Evolutionary conservation across 2,888 invertebrate genomes (phyloP).

Genomic region (Pyrocoelia pectoralis): DNA sequence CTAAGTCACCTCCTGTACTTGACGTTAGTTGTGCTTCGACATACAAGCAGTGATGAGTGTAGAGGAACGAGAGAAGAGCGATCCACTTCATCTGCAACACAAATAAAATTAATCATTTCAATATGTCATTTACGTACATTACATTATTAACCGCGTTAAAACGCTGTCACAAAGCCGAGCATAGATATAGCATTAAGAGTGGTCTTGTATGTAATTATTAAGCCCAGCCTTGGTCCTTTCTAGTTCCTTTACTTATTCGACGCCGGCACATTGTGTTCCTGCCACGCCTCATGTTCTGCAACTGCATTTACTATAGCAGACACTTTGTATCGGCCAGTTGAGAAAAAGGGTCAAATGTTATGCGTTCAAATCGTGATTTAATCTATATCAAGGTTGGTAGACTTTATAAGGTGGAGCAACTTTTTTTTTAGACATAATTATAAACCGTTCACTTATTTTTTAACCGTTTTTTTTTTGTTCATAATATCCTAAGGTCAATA

Average conservation of each 20-base stretch:
- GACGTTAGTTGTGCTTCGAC: conserved; percentile 66
- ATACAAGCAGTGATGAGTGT: too few relatives aligned
- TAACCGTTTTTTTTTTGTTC: conserved; percentile 5
- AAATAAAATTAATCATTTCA: not conserved
- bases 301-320: conserved; percentile 27
- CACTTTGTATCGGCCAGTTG: not conserved
- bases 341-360: conserved; percentile 41
- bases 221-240: conserved; percentile 44
- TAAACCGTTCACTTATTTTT: conserved; percentile 29
- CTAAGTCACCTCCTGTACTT: conserved; percentile 20
- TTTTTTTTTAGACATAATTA: conserved; percentile 22
- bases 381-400: conserved; percentile 38
- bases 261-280: conserved; percentile 28
- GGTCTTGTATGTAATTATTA: conserved; percentile 33
- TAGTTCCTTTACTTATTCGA: conserved; percentile 38
- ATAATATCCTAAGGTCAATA: conserved; percentile 6
- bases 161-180: not conserved
- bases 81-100: conserved; percentile 28
- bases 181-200: conserved; percentile 25
- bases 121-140: not conserved
- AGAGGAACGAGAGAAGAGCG: conserved; percentile 31
- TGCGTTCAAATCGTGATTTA: conserved; percentile 43
- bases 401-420: conserved; percentile 21
- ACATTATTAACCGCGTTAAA: not conserved
- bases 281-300: conserved; percentile 36